Evolutionary conservation across 1,140 invertebrate genomes (phyloP).

Genomic region (Rhagoletis pomonella): DNA sequence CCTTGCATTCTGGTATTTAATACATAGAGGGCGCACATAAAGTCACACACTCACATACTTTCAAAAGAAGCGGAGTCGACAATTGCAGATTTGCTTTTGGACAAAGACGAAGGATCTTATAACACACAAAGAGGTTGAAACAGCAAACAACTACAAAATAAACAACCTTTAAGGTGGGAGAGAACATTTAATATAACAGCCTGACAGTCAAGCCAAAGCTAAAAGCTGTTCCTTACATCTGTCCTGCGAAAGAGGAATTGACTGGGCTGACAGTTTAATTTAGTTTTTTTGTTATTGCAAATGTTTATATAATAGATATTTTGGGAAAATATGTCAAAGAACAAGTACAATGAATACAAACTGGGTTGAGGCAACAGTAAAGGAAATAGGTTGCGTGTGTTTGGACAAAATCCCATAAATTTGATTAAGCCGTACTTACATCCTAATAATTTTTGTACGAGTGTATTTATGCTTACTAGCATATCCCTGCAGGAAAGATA

Average conservation of each 20-base stretch:
- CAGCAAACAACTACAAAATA: too few species aligned
- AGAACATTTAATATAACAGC: too few species aligned
- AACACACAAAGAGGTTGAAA: background rate
- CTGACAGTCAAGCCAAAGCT: too few species aligned
- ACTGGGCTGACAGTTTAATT: background rate
- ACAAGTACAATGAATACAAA: background rate
- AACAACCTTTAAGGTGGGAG: too few species aligned
- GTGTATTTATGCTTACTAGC: background rate
- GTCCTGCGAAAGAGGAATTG: background rate
- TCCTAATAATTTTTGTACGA: background rate
- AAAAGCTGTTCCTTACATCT: background rate
- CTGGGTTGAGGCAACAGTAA: background rate
- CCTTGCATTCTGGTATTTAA: too few species aligned
- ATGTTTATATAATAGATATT: slow-evolving; percentile 1
- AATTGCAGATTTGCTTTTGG: background rate
- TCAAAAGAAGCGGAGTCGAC: background rate
- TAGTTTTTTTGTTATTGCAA: background rate
- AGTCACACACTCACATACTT: background rate
- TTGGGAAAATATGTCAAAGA: background rate
- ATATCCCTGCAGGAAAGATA: too few species aligned
- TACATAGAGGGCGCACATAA: background rate
- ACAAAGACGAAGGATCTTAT: background rate
- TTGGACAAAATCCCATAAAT: background rate
- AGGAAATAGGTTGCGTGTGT: background rate
- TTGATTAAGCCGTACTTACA: background rate